Conservation (phyloP, 92 coral and sea anemone genomes). For the Phenganax marumi region DNA sequence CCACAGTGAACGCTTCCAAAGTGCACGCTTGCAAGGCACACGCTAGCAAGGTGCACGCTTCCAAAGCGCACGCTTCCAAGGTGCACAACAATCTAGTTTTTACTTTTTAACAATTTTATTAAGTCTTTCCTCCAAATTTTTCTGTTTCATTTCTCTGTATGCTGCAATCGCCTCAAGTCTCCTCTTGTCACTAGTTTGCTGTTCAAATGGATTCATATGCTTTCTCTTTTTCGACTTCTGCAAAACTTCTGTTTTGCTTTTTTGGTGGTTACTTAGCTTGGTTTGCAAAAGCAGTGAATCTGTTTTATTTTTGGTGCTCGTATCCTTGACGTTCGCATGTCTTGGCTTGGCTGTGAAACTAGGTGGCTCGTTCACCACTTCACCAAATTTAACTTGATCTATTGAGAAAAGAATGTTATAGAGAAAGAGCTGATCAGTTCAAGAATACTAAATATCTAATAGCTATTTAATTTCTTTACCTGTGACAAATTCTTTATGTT, state of each 20-base stretch:
- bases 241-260: conserved; percentile 14
- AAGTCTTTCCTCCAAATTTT: not conserved
- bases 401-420: not conserved
- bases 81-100: too few relatives aligned
- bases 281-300: conserved; percentile 47
- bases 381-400: conserved; percentile 91
- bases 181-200: conserved; percentile 19
- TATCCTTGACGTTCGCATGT: conserved; percentile 53
- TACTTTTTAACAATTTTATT: not conserved
- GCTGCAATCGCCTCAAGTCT: conserved; percentile 39
- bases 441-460: not conserved
- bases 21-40: too few relatives aligned
- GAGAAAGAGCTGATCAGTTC: not conserved
- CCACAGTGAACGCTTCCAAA: too few relatives aligned
- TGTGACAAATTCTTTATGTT: conserved; percentile 31
- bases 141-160: conserved; percentile 18
- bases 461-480: conserved; percentile 2
- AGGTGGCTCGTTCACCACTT: conserved; percentile 86
- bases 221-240: conserved; percentile 74
- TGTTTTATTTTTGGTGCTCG: conserved; percentile 16
- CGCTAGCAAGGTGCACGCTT: too few relatives aligned
- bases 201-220: conserved; percentile 74
- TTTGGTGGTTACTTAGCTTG: conserved; percentile 17
- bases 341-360: conserved; percentile 80
- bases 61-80: too few relatives aligned